A percentile compares a stretch with the other conserved stretches of the same genome.
Conservation (phyloP, 23 tunicate species). For the Diplosoma virens region DNA sequence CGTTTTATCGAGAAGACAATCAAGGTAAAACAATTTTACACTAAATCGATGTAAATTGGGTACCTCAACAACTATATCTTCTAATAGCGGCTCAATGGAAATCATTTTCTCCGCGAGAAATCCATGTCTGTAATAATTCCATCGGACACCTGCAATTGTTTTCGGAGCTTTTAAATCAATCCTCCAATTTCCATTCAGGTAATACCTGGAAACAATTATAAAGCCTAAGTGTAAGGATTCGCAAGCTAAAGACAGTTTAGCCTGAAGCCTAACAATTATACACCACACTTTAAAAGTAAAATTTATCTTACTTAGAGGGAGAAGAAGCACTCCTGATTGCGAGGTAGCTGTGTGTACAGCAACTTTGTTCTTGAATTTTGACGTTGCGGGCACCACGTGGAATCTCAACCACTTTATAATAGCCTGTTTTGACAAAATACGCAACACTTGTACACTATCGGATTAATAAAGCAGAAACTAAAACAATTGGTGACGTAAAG, state of each 20-base stretch:
- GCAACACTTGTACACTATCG: too few species aligned
- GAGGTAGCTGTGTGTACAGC: constrained; percentile 93
- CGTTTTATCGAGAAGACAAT: too few species aligned
- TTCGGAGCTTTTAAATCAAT: constrained; percentile 60
- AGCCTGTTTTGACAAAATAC: too few species aligned
- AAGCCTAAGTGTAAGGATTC: too few species aligned
- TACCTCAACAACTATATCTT: constrained; percentile 80
- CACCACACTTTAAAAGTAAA: too few species aligned
- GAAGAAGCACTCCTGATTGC: constrained; percentile 48
- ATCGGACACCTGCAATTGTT: constrained; percentile 70
- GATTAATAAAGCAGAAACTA: too few species aligned
- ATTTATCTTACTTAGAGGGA: constrained; percentile 22
- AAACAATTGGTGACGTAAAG: too few species aligned
- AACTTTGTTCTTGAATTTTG: constrained; percentile 51
- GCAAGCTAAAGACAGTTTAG: too few species aligned
- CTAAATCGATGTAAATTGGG: too few species aligned
- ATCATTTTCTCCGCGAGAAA: constrained; percentile 51
- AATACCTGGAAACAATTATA: constrained; percentile 62
- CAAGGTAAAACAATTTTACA: too few species aligned
- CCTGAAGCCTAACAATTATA: too few species aligned
- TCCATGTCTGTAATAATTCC: constrained; percentile 66
- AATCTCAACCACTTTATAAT: constrained; percentile 74
- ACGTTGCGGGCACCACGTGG: constrained; percentile 81
- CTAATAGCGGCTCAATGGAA: constrained; percentile 47
- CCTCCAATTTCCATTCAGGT: constrained; percentile 85